Evolutionary conservation across 2,113 vertebrate species (phyloP).

Genomic region (Erinaceus europaeus): DNA sequence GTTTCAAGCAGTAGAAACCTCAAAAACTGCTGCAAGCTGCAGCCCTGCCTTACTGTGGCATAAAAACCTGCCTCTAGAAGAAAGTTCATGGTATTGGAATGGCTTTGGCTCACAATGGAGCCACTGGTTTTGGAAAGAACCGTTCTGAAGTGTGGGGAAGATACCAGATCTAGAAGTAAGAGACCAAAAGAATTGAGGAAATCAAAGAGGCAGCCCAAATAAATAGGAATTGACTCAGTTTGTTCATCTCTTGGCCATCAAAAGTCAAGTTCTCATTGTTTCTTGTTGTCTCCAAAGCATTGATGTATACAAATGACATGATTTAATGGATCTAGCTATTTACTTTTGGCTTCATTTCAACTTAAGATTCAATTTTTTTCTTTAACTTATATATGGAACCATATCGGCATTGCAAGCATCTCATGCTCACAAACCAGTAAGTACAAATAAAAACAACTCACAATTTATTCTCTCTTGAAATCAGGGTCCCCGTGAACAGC

Average conservation of each 20-base stretch:
- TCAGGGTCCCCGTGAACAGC: neutral
- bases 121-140: neutral
- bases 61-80: neutral
- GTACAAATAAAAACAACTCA: slow-evolving; percentile 48
- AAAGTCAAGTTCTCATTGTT: neutral
- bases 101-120: neutral
- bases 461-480: neutral
- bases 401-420: neutral
- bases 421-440: neutral
- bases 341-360: slow-evolving; percentile 35
- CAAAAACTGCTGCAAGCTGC: accelerated
- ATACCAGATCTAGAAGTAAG: neutral
- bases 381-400: neutral
- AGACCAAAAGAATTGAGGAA: neutral
- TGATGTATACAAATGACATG: neutral
- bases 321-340: neutral
- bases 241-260: neutral
- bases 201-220: neutral
- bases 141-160: neutral
- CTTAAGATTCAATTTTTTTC: slow-evolving; percentile 18
- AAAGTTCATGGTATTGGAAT: neutral
- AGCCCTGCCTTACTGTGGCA: neutral
- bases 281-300: neutral
- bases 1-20: neutral
- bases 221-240: neutral